These are phyloP conservation scores for Tachina lurida DNA, from an alignment of 2,888 invertebrate species.

Conservation along the genomic window DNA sequence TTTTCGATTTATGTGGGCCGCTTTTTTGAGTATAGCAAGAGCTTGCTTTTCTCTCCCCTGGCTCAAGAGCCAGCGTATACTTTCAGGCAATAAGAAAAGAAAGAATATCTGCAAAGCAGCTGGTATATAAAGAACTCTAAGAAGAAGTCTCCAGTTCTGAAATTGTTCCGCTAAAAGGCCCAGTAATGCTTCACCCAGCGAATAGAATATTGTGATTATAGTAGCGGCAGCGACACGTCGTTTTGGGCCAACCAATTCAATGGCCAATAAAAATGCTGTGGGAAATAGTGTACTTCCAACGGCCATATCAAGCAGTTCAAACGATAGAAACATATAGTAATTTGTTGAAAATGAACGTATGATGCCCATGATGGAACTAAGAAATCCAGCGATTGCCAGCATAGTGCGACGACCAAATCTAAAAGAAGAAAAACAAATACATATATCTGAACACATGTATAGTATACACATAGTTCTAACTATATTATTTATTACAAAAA, in stretches of 20 bases:
- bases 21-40: conserved; percentile 85
- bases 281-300: conserved; percentile 89
- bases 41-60: conserved; percentile 85
- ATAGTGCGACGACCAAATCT: conserved; percentile 86
- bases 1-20: conserved; percentile 85
- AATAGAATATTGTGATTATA: conserved; percentile 88
- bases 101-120: conserved; percentile 87
- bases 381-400: conserved; percentile 84
- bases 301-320: conserved; percentile 89
- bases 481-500: neutral
- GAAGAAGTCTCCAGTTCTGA: conserved; percentile 87
- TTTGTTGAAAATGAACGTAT: conserved; percentile 87
- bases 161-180: conserved; percentile 87
- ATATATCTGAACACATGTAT: too few species aligned
- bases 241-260: conserved; percentile 90
- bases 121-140: conserved; percentile 87
- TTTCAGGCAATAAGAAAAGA: conserved; percentile 88
- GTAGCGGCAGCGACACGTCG: conserved; percentile 89
- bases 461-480: too few species aligned
- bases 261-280: conserved; percentile 88
- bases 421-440: neutral
- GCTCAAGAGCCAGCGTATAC: conserved; percentile 89
- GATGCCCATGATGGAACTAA: conserved; percentile 87
- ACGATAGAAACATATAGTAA: conserved; percentile 87
- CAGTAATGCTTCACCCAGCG: conserved; percentile 87